Evolutionary conservation across 2,888 invertebrate species (phyloP).

Genomic region (Stratiomys singularior): DNA sequence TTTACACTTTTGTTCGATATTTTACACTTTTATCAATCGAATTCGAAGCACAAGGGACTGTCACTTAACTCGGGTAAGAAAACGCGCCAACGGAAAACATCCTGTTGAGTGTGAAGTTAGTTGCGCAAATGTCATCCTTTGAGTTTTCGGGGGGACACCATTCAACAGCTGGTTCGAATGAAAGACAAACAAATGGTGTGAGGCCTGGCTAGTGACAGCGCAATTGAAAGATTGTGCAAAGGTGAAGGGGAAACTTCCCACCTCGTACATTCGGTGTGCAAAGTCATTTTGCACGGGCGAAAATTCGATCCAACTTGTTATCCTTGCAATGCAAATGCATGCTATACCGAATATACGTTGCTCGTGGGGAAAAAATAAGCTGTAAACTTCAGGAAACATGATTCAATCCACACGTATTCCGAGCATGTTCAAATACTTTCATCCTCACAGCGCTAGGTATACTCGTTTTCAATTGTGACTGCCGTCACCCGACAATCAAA

Average conservation of each 20-base stretch:
- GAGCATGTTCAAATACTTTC: too few species aligned
- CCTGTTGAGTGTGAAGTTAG: constrained; percentile 32
- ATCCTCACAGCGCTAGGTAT: neutral
- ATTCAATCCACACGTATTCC: too few species aligned
- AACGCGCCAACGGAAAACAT: constrained; percentile 46
- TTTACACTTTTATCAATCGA: neutral
- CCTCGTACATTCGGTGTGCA: too few species aligned
- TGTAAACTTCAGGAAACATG: too few species aligned
- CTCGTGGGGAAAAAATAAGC: too few species aligned
- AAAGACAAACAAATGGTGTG: neutral
- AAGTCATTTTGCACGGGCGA: too few species aligned
- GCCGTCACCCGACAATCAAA: neutral
- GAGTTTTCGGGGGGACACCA: constrained; percentile 5
- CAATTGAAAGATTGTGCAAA: too few species aligned
- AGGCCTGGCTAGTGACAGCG: neutral
- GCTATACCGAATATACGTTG: too few species aligned
- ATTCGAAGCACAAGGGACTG: constrained; percentile 16
- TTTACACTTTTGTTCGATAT: neutral
- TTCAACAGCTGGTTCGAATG: constrained; percentile 18
- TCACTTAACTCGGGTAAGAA: constrained; percentile 10
- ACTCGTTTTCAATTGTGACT: neutral
- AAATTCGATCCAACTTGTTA: too few species aligned
- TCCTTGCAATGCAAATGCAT: too few species aligned
- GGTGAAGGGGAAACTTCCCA: too few species aligned
- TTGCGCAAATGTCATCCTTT: neutral